These are phyloP conservation scores for Embidobia sp. DNA, from an alignment of 2,888 invertebrate species.

Conservation along the genomic window DNA sequence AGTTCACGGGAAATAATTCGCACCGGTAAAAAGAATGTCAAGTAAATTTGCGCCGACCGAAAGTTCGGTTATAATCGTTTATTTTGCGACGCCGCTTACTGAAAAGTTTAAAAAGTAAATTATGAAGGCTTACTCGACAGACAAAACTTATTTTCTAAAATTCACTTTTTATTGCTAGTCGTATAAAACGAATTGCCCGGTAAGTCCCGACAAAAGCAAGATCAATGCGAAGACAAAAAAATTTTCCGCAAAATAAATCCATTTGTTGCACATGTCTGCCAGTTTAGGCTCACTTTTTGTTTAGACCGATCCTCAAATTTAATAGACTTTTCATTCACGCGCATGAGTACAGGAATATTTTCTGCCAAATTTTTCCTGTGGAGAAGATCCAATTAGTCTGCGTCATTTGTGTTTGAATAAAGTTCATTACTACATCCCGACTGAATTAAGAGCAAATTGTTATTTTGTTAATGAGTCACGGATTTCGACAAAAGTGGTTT, in stretches of 20 bases:
- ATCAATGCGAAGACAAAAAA: constrained; percentile 13
- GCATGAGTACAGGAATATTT: constrained; percentile 16
- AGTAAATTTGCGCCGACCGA: constrained; percentile 1
- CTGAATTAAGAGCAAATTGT: constrained; percentile 43
- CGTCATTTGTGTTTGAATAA: constrained; percentile 51
- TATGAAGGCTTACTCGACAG: constrained; percentile 16
- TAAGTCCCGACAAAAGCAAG: constrained; percentile 2
- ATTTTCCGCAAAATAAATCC: constrained; percentile 22
- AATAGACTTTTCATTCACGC: constrained; percentile 24
- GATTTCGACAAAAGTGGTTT: constrained; percentile 27
- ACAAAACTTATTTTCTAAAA: constrained; percentile 16
- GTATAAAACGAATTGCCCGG: constrained; percentile 5
- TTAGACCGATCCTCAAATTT: constrained; percentile 38
- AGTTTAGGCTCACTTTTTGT: constrained; percentile 63
- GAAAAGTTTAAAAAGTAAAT: constrained; percentile 34
- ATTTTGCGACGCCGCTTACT: not conserved
- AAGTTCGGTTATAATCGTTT: constrained; percentile 11
- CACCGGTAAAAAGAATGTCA: constrained; percentile 1
- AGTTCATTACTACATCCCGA: constrained; percentile 42
- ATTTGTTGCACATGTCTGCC: constrained; percentile 47
- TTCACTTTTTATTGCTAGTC: constrained; percentile 3
- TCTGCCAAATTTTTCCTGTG: constrained; percentile 45
- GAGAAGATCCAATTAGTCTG: constrained; percentile 48
- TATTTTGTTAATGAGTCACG: constrained; percentile 42
- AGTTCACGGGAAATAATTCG: not conserved